A percentile compares a stretch with the other conserved stretches of the same genome.
Evolutionary conservation across 1,140 invertebrate genomes (phyloP).

Genomic region (Drosophila teissieri): DNA sequence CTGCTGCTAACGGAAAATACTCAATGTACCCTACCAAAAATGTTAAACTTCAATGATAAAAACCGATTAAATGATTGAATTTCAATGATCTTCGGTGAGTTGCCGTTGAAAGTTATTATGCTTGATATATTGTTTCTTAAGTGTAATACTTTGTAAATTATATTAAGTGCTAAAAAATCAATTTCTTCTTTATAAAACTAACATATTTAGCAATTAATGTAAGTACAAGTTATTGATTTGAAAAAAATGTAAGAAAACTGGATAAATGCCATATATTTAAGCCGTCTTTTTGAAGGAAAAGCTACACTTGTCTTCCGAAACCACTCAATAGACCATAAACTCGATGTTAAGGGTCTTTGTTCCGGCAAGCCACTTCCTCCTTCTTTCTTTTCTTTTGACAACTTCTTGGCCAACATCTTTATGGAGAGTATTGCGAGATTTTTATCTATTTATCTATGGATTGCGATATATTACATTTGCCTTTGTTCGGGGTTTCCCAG

Average conservation of each 20-base stretch:
- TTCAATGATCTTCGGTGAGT: too few relatives aligned
- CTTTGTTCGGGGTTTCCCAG: slow-evolving; percentile 26
- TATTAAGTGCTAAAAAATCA: background rate
- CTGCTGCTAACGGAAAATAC: too few relatives aligned
- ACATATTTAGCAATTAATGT: too few relatives aligned
- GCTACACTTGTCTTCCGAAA: background rate
- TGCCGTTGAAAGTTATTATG: too few relatives aligned
- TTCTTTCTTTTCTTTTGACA: background rate
- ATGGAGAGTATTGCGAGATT: slow-evolving; percentile 31
- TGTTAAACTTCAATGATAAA: too few relatives aligned
- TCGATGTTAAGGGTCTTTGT: background rate
- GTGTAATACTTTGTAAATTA: too few relatives aligned
- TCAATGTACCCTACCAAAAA: too few relatives aligned
- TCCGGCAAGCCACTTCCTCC: background rate
- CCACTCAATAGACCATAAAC: background rate
- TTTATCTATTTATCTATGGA: slow-evolving; percentile 50
- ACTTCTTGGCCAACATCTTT: slow-evolving; percentile 30
- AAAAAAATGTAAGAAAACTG: background rate
- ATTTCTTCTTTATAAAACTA: background rate
- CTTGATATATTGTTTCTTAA: too few relatives aligned
- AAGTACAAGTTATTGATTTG: too few relatives aligned
- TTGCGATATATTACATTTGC: slow-evolving; percentile 39
- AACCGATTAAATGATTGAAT: too few relatives aligned
- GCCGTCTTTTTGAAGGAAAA: too few relatives aligned
- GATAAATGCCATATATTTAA: too few relatives aligned